A percentile compares a stretch with the other conserved stretches of the same genome.
Conservation (phyloP, 2,888 invertebrate genomes). For the Ennomos fuscantarius region DNA sequence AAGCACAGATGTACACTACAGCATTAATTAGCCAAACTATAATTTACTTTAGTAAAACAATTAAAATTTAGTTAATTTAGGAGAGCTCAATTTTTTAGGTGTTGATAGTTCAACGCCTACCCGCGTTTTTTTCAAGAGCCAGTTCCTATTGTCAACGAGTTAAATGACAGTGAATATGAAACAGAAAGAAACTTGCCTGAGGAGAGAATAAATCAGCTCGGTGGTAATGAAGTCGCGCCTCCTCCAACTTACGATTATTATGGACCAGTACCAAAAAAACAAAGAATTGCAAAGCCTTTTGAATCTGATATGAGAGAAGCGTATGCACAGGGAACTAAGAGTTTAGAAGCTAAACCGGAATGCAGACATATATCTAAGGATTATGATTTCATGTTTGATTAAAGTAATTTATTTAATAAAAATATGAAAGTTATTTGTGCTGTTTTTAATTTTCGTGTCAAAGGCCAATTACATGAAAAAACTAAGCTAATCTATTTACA, state of each 20-base stretch:
- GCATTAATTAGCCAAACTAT: no score
- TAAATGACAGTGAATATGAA: slow-evolving; percentile 53
- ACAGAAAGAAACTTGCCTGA: slow-evolving; percentile 38
- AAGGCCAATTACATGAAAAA: slow-evolving; percentile 38
- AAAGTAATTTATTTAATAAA: slow-evolving; percentile 37
- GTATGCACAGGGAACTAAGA: slow-evolving; percentile 74
- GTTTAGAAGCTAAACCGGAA: slow-evolving; percentile 67
- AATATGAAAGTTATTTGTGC: slow-evolving; percentile 37
- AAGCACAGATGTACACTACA: no score
- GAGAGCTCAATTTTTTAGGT: no score
- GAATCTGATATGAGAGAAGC: slow-evolving; percentile 73
- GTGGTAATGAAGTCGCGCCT: slow-evolving; percentile 84
- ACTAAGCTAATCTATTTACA: slow-evolving; percentile 43
- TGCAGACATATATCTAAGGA: slow-evolving; percentile 63
- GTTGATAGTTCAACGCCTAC: no score
- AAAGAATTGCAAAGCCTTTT: slow-evolving; percentile 66
- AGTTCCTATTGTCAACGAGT: slow-evolving; percentile 67
- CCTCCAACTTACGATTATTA: slow-evolving; percentile 88
- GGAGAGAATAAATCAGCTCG: slow-evolving; percentile 40
- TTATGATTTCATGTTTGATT: slow-evolving; percentile 76
- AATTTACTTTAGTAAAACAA: no score
- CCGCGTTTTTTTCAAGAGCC: slow-evolving; percentile 59
- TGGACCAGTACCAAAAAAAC: slow-evolving; percentile 74
- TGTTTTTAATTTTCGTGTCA: slow-evolving; percentile 49
- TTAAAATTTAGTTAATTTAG: no score